Evolutionary conservation across 2,888 invertebrate genomes (phyloP), one percentile per base, ranked within the genome.

Genomic region (Eurois occulta): DNA sequence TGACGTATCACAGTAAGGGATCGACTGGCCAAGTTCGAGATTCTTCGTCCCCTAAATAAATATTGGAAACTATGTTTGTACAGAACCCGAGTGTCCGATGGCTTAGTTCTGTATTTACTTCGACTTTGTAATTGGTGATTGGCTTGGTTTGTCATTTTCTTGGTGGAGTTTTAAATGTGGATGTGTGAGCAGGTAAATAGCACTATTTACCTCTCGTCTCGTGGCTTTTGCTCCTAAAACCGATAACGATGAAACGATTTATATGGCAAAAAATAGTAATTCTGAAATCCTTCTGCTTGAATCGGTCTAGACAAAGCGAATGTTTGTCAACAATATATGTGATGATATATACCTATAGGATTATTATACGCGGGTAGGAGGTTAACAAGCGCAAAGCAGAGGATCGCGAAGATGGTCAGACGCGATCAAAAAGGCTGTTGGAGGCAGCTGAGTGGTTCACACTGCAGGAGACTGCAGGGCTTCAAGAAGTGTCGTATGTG

Each of bases 1-100:
- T 92, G 92, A 91, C 91, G 92, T 93, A 92, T 93, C 92, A 75
- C 91, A 84, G 82, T 83, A 88, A 80, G 87, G 91, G 91, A 93
- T 92, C 92, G 89, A 84, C 88, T 86, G 80, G 82, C 85, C 86
- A 78, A 77, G 81, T 84, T 83, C 80, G 78, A 88, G 84, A 88
- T 86, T 91, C 91, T 90, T 86, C 87, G 87, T 72, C 87, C 86
- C 92, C 92, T 91, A 90, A 91, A 88, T 90, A 92, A 93, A 93
- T 91, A 92, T 91, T 88, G 89, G 88, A 89, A 90, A 91, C 91
- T 89, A 88, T 92, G 92, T 91, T 91, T 92, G 91, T 81, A 68
- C 74, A 86, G 85, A 85, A 79, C 81, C 81, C 82, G 70, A 80
- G 85, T 84, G 85, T 85, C 87, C 78, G 84, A 86, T 84, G 72